Percentiles rank a stretch among this genome's conserved stretches.
Evolutionary conservation across 2,888 invertebrate genomes (phyloP).

Genomic region (Netelia melanura): DNA sequence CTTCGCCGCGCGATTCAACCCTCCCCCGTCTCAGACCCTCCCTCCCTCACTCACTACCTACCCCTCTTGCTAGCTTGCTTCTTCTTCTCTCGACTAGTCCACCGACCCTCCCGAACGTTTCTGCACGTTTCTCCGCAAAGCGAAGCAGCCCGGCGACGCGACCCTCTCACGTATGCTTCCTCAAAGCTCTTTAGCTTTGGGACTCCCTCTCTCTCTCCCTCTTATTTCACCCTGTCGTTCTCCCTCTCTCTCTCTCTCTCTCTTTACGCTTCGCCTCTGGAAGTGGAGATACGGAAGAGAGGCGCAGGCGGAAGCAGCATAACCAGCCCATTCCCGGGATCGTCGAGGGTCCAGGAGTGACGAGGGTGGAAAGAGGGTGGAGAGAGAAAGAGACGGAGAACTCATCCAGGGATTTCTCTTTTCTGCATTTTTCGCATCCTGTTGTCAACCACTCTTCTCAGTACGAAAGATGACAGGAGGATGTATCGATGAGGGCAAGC

Average conservation of each 20-base stretch:
- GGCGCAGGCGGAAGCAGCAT: constrained; percentile 35
- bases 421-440: constrained; percentile 14
- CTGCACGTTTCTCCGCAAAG: constrained; percentile 60
- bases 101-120: constrained; percentile 37
- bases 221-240: background rate
- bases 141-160: constrained; percentile 59
- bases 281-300: background rate
- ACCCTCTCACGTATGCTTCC: constrained; percentile 83
- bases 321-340: constrained; percentile 68
- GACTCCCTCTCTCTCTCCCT: constrained; percentile 70
- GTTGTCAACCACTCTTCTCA: constrained; percentile 36
- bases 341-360: constrained; percentile 63
- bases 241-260: constrained; percentile 33
- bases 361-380: constrained; percentile 50
- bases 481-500: no score
- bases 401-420: constrained; percentile 4
- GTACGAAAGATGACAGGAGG: background rate
- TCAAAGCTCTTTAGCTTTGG: constrained; percentile 83
- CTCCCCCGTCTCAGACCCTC: constrained; percentile 38
- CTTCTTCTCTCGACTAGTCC: constrained; percentile 53
- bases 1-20: constrained; percentile 53
- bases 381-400: constrained; percentile 58
- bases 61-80: constrained; percentile 15
- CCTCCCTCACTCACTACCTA: constrained; percentile 1
- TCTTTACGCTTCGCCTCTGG: constrained; percentile 68